Evolutionary conservation across 1,140 invertebrate genomes (phyloP).

Genomic region (Rhopalosiphum maidis): DNA sequence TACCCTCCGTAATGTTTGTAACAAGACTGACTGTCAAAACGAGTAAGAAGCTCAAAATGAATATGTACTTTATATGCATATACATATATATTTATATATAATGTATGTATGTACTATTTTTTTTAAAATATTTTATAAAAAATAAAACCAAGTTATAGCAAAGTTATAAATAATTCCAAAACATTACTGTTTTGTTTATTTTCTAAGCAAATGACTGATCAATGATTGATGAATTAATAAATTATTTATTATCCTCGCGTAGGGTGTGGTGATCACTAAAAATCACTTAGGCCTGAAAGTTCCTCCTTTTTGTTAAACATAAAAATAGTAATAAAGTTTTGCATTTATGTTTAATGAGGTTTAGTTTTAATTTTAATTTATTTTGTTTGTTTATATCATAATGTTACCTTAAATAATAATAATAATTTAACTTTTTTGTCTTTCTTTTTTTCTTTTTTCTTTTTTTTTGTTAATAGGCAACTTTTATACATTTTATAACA

Average conservation of each 20-base stretch:
- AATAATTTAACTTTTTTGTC: background rate
- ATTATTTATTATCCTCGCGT: slow-evolving; percentile 51
- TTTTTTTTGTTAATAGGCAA: slow-evolving; percentile 23
- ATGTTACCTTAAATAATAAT: slow-evolving; percentile 47
- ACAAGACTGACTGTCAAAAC: slow-evolving; percentile 53
- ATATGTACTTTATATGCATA: slow-evolving; percentile 30
- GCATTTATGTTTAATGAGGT: slow-evolving; percentile 55
- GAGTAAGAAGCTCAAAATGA: slow-evolving; percentile 55
- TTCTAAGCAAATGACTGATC: slow-evolving; percentile 53
- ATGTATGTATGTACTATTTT: slow-evolving; percentile 33
- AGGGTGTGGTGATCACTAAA: slow-evolving; percentile 9
- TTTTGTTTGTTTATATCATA: slow-evolving; percentile 41
- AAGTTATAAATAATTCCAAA: slow-evolving; percentile 35
- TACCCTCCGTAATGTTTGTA: slow-evolving; percentile 32
- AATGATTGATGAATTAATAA: slow-evolving; percentile 45
- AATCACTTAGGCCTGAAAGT: slow-evolving; percentile 38
- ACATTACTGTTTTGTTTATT: slow-evolving; percentile 45
- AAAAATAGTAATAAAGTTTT: slow-evolving; percentile 2
- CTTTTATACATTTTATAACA: slow-evolving; percentile 35
- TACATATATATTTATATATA: background rate
- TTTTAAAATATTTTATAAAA: slow-evolving; percentile 27
- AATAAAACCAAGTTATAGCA: slow-evolving; percentile 17
- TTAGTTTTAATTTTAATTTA: slow-evolving; percentile 52
- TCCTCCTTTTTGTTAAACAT: slow-evolving; percentile 52
- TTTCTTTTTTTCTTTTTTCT: background rate